Evolutionary conservation across 2,888 invertebrate genomes (phyloP), one percentile per base, ranked within the genome.

Genomic region (Andrena hattorfiana): DNA sequence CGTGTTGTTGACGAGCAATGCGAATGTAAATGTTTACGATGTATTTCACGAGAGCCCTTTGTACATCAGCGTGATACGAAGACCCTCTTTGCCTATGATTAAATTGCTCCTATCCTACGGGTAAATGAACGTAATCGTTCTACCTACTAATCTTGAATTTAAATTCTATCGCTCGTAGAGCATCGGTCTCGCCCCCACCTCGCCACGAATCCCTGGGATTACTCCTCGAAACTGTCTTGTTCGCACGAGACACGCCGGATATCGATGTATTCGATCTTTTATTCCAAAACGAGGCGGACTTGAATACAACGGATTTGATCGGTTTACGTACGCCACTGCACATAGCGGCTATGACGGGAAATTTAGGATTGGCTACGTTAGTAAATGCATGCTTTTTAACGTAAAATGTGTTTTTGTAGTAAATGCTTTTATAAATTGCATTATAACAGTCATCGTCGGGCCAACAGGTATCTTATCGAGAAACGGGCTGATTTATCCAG

Each of bases 321-420:
- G 72, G 68, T n/a, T 67, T 59, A 35, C 49, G 64, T 10, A 81
- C 72, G 13, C 81, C 77, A 8, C 8, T 78, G n/a, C 77, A 81
- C 16, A 28, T 81, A n/a, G 62, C 42, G 10, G 68, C 72, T n/a
- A 78, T 81, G 42, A 69, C 51, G 42, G 72, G 78, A 42, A 68
- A 81, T 73, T 16, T 30, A 10, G 6, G 35, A n/a, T 48, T 81
- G 16, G 35, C 72, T 35, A 6, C 7, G 60, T 79, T 69, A 70
- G 79, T 70, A 75, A 10, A 48, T 26, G 16, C 2, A 32, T 10
- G 35, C 10, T 10, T 35, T 35, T 35, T 35, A 35, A 35, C 2
- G 35, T 35, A 35, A 35, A 35, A 35, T 35, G 0, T 10, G 35
- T 10, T 35, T 35, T 2, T 35, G 10, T 35, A 10, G 2, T 35